Percentiles rank a stretch among this genome's conserved stretches.
Evolutionary conservation across 2,888 invertebrate genomes (phyloP).

Genomic region (Tachystola acroxantha): DNA sequence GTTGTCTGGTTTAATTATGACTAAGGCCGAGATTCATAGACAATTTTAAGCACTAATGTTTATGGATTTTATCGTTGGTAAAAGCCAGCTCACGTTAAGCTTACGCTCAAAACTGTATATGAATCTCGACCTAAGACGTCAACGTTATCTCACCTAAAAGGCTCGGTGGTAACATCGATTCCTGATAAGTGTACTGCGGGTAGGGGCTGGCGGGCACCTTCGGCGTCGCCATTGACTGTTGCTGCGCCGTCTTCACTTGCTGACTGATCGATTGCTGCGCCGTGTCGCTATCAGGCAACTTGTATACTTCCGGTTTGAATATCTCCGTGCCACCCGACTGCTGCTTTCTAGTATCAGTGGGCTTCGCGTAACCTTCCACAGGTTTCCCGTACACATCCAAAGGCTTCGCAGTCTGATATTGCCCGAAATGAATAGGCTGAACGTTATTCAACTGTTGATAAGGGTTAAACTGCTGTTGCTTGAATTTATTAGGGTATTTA

Average conservation of each 20-base stretch:
- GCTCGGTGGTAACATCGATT: slow-evolving; percentile 53
- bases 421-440: slow-evolving; percentile 59
- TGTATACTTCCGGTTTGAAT: slow-evolving; percentile 62
- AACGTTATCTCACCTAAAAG: slow-evolving; percentile 68
- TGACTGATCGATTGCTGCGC: slow-evolving; percentile 55
- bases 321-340: slow-evolving; percentile 36
- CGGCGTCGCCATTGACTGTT: slow-evolving; percentile 40
- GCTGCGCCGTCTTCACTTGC: slow-evolving; percentile 66
- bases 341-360: slow-evolving; percentile 13
- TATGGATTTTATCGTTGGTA: no score
- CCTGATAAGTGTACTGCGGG: slow-evolving; percentile 55
- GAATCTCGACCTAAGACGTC: no score
- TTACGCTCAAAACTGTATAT: no score
- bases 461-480: slow-evolving; percentile 34
- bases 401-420: slow-evolving; percentile 53
- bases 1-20: no score
- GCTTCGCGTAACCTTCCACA: slow-evolving; percentile 48
- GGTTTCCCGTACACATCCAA: slow-evolving; percentile 54
- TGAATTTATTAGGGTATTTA: slow-evolving; percentile 55
- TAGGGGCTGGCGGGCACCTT: slow-evolving; percentile 42
- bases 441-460: slow-evolving; percentile 41
- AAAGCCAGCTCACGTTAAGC: no score
- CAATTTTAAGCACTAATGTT: no score
- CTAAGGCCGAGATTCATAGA: no score
- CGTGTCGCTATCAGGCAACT: slow-evolving; percentile 47